Evolutionary conservation across 1,140 invertebrate species (phyloP), one percentile per base, ranked within the genome.

Genomic region (Proales similis): DNA sequence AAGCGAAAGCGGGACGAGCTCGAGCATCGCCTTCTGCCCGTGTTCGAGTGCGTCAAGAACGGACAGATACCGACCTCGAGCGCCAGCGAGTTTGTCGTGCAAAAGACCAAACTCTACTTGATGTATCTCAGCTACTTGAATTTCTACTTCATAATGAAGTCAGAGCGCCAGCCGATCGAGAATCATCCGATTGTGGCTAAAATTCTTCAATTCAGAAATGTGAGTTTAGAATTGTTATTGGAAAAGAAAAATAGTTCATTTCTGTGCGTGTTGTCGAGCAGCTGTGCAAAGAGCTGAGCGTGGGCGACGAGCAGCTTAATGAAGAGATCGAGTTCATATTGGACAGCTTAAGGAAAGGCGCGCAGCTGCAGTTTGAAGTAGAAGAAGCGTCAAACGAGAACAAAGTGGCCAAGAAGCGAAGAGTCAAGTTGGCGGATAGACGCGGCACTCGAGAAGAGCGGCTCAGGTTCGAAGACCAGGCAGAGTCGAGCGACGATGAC

Each of bases 121-220:
- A 83, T 82, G 72, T 92, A 93, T 70, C 86, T 83, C 66, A 82
- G 82, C 17, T 91, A 92, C 72, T 83, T 92, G 19, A 81, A 81
- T 24, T 90, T 87, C 74, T 94, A 90, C 74, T 70, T 93, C 63
- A 77, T 88, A 65, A 67, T 93, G 1, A 91, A 89, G 78, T 68
- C 71, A 11, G 84, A 84, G 71, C 82, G 81, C 65, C 72, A 79
- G 30, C 77, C 79, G 48, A 77, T 87, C 14, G 80, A 83, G 67
- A 82, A 83, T 64, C 90, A 94, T 80, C 89, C 90, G 27, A 82
- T 92, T 27, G 82, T 88, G 17, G 86, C 87, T 73, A 78, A 85
- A 64, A 75, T 94, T 20, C 82, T 85, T 63, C 84, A 88, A 68
- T 86, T 86, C 67, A 81, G 85, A 64, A 72, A 76, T 64, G 74